Evolutionary conservation across 2,888 invertebrate genomes (phyloP).

Genomic region (Aphrophora alni): DNA sequence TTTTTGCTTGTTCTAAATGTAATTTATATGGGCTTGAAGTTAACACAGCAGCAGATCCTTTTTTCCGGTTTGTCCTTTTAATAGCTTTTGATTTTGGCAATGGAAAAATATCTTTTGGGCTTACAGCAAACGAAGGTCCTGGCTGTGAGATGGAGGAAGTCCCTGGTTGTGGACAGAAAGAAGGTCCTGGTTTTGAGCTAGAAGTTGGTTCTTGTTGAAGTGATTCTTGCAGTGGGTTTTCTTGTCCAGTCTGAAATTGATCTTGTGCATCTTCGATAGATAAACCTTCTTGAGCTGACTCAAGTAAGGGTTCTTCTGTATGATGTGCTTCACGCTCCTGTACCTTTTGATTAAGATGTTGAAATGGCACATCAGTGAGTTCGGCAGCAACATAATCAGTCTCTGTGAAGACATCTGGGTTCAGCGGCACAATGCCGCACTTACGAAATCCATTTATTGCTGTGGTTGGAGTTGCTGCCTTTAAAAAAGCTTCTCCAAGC

Average conservation of each 20-base stretch:
- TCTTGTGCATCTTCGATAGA: conserved; percentile 19
- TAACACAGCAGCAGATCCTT: no score
- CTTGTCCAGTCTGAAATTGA: conserved; percentile 20
- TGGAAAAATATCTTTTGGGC: conserved; percentile 14
- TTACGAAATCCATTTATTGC: neutral
- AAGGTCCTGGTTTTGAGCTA: neutral
- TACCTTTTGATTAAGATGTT: neutral
- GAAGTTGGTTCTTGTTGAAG: conserved; percentile 16
- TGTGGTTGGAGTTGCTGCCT: neutral
- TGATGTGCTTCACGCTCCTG: conserved; percentile 25
- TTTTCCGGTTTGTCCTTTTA: no score
- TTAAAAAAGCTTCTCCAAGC: neutral
- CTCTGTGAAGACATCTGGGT: neutral
- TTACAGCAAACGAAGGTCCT: conserved; percentile 15
- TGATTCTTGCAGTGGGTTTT: no score
- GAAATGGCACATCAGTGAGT: no score
- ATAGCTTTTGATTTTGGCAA: conserved; percentile 11
- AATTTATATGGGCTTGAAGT: no score
- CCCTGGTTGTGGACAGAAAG: conserved; percentile 10
- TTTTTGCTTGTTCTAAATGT: no score
- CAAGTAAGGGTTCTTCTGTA: conserved; percentile 10
- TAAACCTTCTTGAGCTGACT: conserved; percentile 13
- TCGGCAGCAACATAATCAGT: neutral
- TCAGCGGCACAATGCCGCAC: neutral
- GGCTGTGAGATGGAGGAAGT: conserved; percentile 11